Percentiles rank a stretch among this genome's conserved stretches.
Evolutionary conservation across 2,113 vertebrate species (phyloP).

Genomic region (Pristiophorus japonicus): DNA sequence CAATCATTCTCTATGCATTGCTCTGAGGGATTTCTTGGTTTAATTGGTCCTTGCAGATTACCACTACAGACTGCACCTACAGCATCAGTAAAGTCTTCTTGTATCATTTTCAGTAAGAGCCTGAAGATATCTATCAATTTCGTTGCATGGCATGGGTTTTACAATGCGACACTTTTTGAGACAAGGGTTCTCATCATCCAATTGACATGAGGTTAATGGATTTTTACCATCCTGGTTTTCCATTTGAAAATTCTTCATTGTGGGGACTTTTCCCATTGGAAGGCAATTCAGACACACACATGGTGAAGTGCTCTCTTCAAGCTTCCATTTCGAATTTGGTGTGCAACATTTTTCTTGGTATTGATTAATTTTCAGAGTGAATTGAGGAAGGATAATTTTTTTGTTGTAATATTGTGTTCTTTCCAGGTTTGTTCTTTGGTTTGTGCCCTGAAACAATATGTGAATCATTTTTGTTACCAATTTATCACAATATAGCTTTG

Average conservation of each 20-base stretch:
- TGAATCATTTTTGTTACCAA: not conserved
- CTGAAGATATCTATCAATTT: conserved; percentile 25
- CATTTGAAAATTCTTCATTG: not conserved
- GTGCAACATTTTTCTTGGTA: not conserved
- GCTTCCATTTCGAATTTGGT: not conserved
- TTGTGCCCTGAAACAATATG: conserved; percentile 8
- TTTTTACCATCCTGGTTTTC: not conserved
- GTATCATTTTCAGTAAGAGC: not conserved
- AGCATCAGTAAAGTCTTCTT: not conserved
- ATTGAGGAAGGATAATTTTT: not conserved
- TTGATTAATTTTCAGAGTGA: not conserved
- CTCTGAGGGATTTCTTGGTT: not conserved
- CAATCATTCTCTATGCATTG: not conserved
- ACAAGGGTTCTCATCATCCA: not conserved
- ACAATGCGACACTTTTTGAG: not conserved
- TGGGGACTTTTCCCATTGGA: not conserved
- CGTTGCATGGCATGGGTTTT: not conserved
- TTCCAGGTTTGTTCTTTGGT: not conserved
- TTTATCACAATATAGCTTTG: not conserved
- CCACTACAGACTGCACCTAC: not conserved
- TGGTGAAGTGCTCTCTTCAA: not conserved
- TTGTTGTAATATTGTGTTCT: not conserved
- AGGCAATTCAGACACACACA: not conserved
- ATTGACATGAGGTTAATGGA: not conserved
- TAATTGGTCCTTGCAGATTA: not conserved